Percentiles rank a stretch among this genome's conserved stretches.
These are phyloP conservation scores for Mizuhopecten yessoensis DNA, from an alignment of 1,140 invertebrate genomes.

Conservation along the genomic window DNA sequence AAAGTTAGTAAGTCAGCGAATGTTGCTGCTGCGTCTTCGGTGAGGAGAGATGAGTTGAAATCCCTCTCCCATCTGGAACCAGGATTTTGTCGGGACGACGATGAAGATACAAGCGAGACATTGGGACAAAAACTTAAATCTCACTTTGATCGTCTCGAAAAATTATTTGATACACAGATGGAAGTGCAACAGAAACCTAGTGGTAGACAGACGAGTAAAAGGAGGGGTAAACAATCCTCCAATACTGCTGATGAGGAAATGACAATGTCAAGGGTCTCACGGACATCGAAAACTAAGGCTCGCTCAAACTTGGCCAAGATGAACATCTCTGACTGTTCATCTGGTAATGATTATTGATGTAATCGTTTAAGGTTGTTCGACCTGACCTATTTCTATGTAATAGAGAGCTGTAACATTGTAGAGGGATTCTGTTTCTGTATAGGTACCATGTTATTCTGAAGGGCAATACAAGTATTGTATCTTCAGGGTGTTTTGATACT, in stretches of 20 bases:
- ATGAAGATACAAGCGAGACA: not conserved
- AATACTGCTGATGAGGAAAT: not conserved
- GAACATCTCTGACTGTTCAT: not conserved
- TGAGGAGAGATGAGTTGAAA: not conserved
- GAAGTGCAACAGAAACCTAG: not conserved
- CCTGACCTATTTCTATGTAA: not conserved
- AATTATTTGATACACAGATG: not conserved
- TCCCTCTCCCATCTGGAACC: not conserved
- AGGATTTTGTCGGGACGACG: not conserved
- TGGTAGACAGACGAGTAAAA: not conserved
- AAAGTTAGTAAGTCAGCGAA: not conserved
- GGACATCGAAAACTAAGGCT: not conserved
- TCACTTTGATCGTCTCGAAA: not conserved
- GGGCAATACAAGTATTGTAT: too few species aligned
- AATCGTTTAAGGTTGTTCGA: not conserved
- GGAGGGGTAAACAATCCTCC: not conserved
- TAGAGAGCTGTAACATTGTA: too few species aligned
- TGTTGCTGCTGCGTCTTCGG: not conserved
- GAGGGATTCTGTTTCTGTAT: too few species aligned
- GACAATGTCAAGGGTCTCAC: not conserved
- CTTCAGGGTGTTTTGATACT: too few species aligned
- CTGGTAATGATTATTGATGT: slow-evolving; percentile 7
- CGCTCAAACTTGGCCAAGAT: not conserved
- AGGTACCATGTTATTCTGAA: too few species aligned
- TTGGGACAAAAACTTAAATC: not conserved